Percentiles rank a stretch among this genome's conserved stretches.
Conservation (phyloP, 2,888 invertebrate species). For the Machimus rusticus region DNA sequence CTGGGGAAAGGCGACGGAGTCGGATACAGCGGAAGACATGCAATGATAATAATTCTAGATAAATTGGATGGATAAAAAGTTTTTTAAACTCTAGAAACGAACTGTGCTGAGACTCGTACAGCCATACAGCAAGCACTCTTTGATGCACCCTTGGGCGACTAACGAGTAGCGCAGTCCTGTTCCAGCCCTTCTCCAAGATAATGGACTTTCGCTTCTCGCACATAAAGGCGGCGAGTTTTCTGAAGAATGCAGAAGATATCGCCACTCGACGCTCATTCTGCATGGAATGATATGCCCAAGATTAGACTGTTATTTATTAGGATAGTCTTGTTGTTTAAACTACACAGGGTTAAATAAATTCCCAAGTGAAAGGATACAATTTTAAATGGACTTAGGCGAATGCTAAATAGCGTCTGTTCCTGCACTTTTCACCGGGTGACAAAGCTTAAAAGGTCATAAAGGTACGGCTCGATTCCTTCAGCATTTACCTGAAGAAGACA, state of each 20-base stretch:
- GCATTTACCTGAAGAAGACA: slow-evolving; percentile 10
- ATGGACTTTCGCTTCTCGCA: slow-evolving; percentile 26
- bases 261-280: slow-evolving; percentile 8
- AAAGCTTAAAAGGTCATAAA: not conserved
- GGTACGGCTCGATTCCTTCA: not conserved
- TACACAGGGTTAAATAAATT: slow-evolving; percentile 3
- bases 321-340: slow-evolving; percentile 36
- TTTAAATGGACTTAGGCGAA: slow-evolving; percentile 22
- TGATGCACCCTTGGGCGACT: slow-evolving; percentile 21
- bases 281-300: slow-evolving; percentile 20
- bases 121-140: not conserved
- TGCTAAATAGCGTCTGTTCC: not conserved
- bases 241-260: slow-evolving; percentile 1
- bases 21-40: slow-evolving; percentile 32
- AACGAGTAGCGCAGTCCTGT: not conserved
- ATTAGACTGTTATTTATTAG: slow-evolving; percentile 34
- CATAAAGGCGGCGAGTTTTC: slow-evolving; percentile 2
- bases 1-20: not conserved
- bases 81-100: slow-evolving; percentile 43
- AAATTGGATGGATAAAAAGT: slow-evolving; percentile 44
- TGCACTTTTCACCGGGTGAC: not conserved
- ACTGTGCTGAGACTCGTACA: not conserved
- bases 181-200: slow-evolving; percentile 19
- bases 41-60: slow-evolving; percentile 44
- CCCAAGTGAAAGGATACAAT: not conserved